These are phyloP conservation scores for Aphaenogaster ashmeadi DNA, from an alignment of 1,140 invertebrate genomes.

Conservation along the genomic window DNA sequence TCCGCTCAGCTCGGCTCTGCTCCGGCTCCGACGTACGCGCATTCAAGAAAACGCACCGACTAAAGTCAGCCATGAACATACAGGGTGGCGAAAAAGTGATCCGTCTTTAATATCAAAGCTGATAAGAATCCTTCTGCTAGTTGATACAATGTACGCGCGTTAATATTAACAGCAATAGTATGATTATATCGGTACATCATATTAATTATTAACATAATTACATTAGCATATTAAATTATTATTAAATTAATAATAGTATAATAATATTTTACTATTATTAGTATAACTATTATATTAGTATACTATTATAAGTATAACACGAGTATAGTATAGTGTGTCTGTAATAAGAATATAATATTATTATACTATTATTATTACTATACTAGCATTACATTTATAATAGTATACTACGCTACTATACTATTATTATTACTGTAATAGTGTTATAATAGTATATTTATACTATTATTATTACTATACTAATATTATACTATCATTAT, in stretches of 20 bases:
- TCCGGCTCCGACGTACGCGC: slow-evolving; percentile 24
- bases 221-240: background rate
- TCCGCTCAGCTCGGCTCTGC: slow-evolving; percentile 25
- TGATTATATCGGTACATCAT: background rate
- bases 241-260: background rate
- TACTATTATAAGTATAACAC: no score
- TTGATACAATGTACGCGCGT: background rate
- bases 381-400: no score
- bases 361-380: no score
- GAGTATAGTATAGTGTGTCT: no score
- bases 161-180: background rate
- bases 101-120: background rate
- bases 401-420: no score
- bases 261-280: background rate
- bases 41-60: slow-evolving; percentile 15
- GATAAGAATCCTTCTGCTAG: background rate
- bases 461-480: no score
- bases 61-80: background rate
- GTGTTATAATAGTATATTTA: no score
- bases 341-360: no score
- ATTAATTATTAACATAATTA: no score
- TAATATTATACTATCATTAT: no score
- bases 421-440: no score
- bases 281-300: background rate
- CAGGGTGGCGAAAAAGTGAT: background rate